A percentile compares a stretch with the other conserved stretches of the same genome.
phyloP scores from a whole-genome alignment of 1,140 invertebrate genomes.

The Acyrthosiphon pisum region DNA sequence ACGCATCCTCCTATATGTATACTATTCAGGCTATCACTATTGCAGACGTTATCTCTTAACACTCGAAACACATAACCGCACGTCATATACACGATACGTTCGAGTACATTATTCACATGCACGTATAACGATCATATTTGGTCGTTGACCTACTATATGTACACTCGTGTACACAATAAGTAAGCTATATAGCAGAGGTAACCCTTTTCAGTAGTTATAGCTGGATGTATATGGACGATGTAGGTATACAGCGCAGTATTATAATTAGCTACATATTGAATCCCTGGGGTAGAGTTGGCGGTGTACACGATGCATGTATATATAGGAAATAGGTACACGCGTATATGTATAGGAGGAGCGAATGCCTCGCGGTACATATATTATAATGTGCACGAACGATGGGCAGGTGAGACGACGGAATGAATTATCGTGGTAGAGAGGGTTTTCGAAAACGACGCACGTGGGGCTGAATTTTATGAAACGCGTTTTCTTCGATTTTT shows the following conservation, averaged over 20 bases:
- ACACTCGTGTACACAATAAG: background rate
- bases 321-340: background rate
- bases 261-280: conserved; percentile 42
- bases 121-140: conserved; percentile 22
- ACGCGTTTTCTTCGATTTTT: background rate
- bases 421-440: background rate
- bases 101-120: background rate
- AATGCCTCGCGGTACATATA: background rate
- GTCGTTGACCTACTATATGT: conserved; percentile 25
- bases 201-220: background rate
- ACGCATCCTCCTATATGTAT: background rate
- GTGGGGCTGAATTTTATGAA: background rate
- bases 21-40: background rate
- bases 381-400: background rate
- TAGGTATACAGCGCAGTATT: background rate
- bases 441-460: background rate
- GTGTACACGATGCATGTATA: background rate
- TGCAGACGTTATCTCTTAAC: background rate
- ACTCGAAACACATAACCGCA: background rate
- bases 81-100: background rate
- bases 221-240: background rate
- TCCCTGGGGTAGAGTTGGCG: background rate
- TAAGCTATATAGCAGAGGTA: background rate
- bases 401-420: conserved; percentile 31
- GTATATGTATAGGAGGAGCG: background rate